Evolutionary conservation across 2,888 invertebrate genomes (phyloP), one percentile per base, ranked within the genome.

Genomic region (Microplitis deprimator): DNA sequence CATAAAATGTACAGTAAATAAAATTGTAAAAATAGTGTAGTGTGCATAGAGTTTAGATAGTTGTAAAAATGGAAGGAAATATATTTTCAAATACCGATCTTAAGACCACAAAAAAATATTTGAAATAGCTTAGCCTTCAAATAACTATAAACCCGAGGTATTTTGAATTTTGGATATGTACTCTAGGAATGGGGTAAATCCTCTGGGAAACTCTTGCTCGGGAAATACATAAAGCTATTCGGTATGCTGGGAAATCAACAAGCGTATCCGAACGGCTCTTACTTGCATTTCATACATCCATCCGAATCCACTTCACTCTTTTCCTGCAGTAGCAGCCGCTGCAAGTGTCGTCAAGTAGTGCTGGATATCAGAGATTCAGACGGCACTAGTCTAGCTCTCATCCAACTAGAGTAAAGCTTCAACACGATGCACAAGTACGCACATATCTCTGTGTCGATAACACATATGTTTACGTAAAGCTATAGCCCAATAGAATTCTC

Each of bases 301-400:
- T 62, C 16, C 16, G 29, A 70, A 70, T 70, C 50, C 60, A 70
- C 60, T 70, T 70, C 8, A 41, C 68, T 68, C 40, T 68, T 20
- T 41, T 17, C 10, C 41, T 50, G 50, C 38, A 13, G 29, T n/a
- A 10, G 39, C 13, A 10, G 29, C 20, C 8, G 10, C 60, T 70
- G 70, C 70, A 70, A 41, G 70, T 70, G 70, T 70, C 70, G 61
- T 70, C 70, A 20, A 60, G 70, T 60, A 60, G 60, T n/a, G 13
- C 10, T 20, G 70, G 50, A 50, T 50, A 50, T 50, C 70, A 59
- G 38, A 50, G 60, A 60, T 20, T 70, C 70, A 29, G 60, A 68
- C 41, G 13, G 50, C 41, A 39, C 6, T 65, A 65, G 65, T 62
- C n/a, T 10, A 68, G n/a, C 40, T 68, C 39, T 40, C 29, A 59